phyloP scores from a whole-genome alignment of 2,888 invertebrate species.

The Drosophila eohydei region DNA sequence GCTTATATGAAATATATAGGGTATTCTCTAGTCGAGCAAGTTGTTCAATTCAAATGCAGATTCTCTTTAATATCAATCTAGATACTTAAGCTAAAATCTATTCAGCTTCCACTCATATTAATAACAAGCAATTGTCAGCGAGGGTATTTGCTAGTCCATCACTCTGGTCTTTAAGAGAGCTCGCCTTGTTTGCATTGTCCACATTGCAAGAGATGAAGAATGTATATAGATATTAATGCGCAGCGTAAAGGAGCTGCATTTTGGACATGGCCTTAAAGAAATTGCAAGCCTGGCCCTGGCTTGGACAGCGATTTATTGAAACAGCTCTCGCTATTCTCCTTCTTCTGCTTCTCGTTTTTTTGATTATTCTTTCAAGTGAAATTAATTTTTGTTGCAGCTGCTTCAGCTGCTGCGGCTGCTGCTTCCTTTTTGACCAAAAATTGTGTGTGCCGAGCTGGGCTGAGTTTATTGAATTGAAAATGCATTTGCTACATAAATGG shows the following conservation, averaged over 20 bases:
- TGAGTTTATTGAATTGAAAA: constrained; percentile 61
- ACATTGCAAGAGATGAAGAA: constrained; percentile 56
- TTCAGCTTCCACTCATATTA: too few species aligned
- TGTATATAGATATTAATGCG: constrained; percentile 68
- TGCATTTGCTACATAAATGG: constrained; percentile 58
- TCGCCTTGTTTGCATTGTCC: constrained; percentile 61
- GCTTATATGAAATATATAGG: too few species aligned
- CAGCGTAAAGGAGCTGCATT: constrained; percentile 53
- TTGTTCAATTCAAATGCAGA: too few species aligned
- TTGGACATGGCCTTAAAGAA: constrained; percentile 60
- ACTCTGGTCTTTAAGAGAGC: not conserved
- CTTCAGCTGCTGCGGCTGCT: constrained; percentile 31
- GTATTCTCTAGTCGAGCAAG: too few species aligned
- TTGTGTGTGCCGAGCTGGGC: constrained; percentile 45
- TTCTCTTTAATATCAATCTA: too few species aligned
- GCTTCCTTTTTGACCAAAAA: constrained; percentile 54
- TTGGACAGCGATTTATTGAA: constrained; percentile 61
- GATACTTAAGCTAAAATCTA: too few species aligned
- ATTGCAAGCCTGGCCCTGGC: constrained; percentile 44
- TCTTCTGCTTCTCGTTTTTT: not conserved
- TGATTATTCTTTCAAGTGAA: constrained; percentile 11
- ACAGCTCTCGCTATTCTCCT: constrained; percentile 28
- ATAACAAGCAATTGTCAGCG: too few species aligned
- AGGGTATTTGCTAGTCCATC: constrained; percentile 10
- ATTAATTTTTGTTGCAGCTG: constrained; percentile 29